Evolutionary conservation across 2,888 invertebrate genomes (phyloP).

Genomic region (Pharmacophagus antenor): DNA sequence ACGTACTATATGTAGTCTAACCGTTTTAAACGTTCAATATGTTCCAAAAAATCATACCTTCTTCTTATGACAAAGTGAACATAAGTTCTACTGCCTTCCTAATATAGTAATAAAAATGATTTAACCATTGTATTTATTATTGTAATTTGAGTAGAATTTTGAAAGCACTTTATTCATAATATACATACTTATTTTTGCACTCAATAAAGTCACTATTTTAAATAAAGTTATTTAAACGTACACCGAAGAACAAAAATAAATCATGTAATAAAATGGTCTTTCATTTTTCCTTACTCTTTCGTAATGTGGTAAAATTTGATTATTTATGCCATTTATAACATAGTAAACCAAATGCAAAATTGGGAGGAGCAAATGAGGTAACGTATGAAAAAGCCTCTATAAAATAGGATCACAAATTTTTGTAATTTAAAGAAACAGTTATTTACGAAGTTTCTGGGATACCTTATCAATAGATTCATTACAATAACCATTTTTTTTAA

Average conservation of each 20-base stretch:
- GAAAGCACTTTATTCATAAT: slow-evolving; percentile 69
- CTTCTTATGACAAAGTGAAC: slow-evolving; percentile 26
- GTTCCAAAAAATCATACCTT: slow-evolving; percentile 1
- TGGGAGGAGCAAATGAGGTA: no score
- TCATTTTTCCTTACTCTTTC: slow-evolving; percentile 50
- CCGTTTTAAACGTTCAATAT: background rate
- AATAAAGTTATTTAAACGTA: slow-evolving; percentile 68
- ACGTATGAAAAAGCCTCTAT: no score
- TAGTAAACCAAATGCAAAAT: no score
- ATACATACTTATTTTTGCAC: slow-evolving; percentile 76
- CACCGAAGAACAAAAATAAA: slow-evolving; percentile 73
- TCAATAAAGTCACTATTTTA: slow-evolving; percentile 75
- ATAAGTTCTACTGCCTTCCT: slow-evolving; percentile 17
- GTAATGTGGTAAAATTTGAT: no score
- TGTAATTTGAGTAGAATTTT: slow-evolving; percentile 32
- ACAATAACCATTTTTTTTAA: no score
- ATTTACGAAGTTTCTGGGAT: no score
- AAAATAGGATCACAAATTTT: no score
- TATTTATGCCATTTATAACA: no score
- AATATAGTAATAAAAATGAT: slow-evolving; percentile 21
- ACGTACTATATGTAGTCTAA: no score
- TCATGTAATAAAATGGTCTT: slow-evolving; percentile 50
- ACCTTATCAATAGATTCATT: no score
- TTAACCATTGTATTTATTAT: slow-evolving; percentile 25
- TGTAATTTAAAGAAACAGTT: no score